Evolutionary conservation across 2,888 invertebrate species (phyloP), one percentile per base, ranked within the genome.

Genomic region (Thereva nobilitata): DNA sequence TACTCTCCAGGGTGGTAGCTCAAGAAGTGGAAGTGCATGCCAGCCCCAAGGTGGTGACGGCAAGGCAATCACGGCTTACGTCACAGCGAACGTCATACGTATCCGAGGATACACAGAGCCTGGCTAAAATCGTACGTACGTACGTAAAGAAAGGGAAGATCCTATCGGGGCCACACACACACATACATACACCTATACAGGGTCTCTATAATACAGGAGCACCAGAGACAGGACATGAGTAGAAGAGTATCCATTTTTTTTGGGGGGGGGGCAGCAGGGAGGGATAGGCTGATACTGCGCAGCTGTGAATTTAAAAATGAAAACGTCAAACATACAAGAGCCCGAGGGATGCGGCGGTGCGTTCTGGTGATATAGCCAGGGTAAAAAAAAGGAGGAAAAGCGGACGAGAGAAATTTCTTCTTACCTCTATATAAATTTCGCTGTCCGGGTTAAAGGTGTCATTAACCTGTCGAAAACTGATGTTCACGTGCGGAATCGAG

Each of bases 401-500:
- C n/a, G n/a, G n/a, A n/a, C n/a, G n/a, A n/a, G n/a, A n/a, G n/a
- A n/a, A n/a, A 34, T 23, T 64, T 56, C 41, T 71, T 76, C 84
- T 83, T 81, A 93, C 93, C 90, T 96, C 95, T 74, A 93, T 86
- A 83, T 96, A 96, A 76, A 92, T 87, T 75, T 91, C 89, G 76
- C 92, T 93, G 77, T 90, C 87, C 68, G 93, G 94, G 80, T 93
- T 90, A 83, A 96, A 96, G 73, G 93, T 93, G 79, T 90, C 91
- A 84, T 95, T 94, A 83, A 95, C 93, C 76, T 87, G 86, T 78
- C 92, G 91, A 79, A 95, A 88, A 76, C 91, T 90, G 78, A 94
- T 91, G 83, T 95, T 94, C 82, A 95, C 86, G 84, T 95, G 95
- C 74, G 95, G 95, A 83, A 95, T 86, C 77, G 88, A 85, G 83